A percentile compares a stretch with the other conserved stretches of the same genome.
Evolutionary conservation across 2,888 invertebrate species (phyloP).

Genomic region (Drosophila greeni): DNA sequence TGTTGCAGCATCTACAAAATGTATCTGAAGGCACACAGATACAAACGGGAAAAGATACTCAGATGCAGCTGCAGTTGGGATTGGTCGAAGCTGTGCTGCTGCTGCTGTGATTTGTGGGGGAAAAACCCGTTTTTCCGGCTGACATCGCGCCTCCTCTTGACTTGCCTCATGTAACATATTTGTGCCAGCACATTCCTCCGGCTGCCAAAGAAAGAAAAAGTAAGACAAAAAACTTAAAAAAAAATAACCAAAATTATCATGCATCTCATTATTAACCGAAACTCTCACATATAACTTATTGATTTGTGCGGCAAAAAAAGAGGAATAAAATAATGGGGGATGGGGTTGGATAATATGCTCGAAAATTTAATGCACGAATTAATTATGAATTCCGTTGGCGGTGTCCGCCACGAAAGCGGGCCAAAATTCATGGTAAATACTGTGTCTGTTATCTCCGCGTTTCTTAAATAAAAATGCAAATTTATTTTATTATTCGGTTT

Average conservation of each 20-base stretch:
- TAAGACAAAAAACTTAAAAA: no score
- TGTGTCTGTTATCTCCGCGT: conserved; percentile 17
- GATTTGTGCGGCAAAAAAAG: conserved; percentile 46
- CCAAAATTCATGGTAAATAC: conserved; percentile 35
- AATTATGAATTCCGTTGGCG: conserved; percentile 69
- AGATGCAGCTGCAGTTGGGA: conserved; percentile 16
- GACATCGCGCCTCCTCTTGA: conserved; percentile 6
- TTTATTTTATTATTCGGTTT: conserved; percentile 31
- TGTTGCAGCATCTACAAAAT: conserved; percentile 23
- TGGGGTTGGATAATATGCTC: conserved; percentile 28
- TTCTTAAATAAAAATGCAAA: conserved; percentile 30
- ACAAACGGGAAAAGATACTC: background rate
- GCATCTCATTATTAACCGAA: conserved; percentile 57
- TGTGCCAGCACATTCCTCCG: conserved; percentile 36
- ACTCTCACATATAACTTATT: conserved; percentile 61
- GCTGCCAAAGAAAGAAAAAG: conserved; percentile 15
- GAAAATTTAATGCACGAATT: conserved; percentile 63
- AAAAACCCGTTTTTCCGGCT: conserved; percentile 25
- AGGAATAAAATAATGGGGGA: background rate
- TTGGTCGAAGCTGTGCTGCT: conserved; percentile 17
- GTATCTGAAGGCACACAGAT: background rate
- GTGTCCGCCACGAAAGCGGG: conserved; percentile 63
- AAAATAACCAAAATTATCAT: conserved; percentile 39
- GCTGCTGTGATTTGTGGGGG: conserved; percentile 33
- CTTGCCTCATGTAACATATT: conserved; percentile 12